These are phyloP conservation scores for Stratiomys singularior DNA, from an alignment of 2,888 invertebrate species.

Conservation along the genomic window DNA sequence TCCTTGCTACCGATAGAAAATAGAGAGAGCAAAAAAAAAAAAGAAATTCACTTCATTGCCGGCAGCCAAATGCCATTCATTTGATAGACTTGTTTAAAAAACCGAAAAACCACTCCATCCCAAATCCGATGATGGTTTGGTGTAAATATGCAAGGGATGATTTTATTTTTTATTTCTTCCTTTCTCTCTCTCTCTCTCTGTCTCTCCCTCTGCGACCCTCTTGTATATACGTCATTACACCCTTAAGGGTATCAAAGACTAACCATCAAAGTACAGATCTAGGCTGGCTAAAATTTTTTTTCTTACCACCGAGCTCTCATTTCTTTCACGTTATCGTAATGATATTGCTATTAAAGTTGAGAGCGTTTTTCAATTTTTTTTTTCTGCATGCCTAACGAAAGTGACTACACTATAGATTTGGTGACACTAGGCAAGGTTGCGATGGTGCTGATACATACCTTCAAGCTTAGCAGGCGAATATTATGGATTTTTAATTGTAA, in stretches of 20 bases:
- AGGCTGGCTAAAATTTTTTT: slow-evolving; percentile 12
- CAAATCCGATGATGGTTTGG: background rate
- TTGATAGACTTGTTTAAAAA: slow-evolving; percentile 14
- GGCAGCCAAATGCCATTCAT: slow-evolving; percentile 1
- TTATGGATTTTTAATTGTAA: slow-evolving; percentile 25
- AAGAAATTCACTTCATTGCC: slow-evolving; percentile 2
- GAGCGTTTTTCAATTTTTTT: slow-evolving; percentile 39
- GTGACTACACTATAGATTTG: slow-evolving; percentile 1
- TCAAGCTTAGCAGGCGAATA: background rate
- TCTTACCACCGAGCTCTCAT: background rate
- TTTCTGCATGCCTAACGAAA: background rate
- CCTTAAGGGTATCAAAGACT: slow-evolving; percentile 34
- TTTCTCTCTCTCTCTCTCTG: background rate
- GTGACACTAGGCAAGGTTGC: background rate
- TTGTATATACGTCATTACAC: slow-evolving; percentile 28
- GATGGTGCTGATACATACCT: background rate
- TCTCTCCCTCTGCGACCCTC: background rate
- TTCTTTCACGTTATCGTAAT: slow-evolving; percentile 31
- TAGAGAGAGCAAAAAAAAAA: no score
- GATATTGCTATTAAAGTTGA: slow-evolving; percentile 39
- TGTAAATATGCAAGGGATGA: background rate
- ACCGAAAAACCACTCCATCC: slow-evolving; percentile 23
- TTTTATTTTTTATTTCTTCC: background rate
- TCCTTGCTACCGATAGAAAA: background rate
- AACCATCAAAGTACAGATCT: slow-evolving; percentile 28